Conservation (phyloP, 1,140 invertebrate genomes). For the Geopemphigus sp. region DNA sequence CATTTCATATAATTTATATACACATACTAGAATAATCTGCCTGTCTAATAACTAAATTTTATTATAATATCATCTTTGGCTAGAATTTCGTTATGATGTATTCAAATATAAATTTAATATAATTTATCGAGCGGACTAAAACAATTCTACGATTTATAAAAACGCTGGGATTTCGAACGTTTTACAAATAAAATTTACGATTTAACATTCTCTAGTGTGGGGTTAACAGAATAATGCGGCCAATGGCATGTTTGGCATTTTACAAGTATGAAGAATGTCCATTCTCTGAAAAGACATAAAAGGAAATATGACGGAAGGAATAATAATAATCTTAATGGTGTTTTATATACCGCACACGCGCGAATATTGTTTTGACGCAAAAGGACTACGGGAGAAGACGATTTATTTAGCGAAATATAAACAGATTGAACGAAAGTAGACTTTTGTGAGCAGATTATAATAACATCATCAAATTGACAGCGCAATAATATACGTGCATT, state of each 20-base stretch:
- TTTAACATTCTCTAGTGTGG: background rate
- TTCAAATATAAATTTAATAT: no score
- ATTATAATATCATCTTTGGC: no score
- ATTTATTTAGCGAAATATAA: background rate
- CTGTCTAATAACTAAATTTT: no score
- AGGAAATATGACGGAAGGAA: conserved; percentile 13
- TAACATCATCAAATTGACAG: background rate
- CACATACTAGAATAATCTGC: no score
- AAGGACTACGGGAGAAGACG: background rate
- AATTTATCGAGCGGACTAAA: no score
- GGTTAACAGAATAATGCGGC: background rate
- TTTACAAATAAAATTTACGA: conserved; percentile 8
- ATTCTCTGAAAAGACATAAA: conserved; percentile 3
- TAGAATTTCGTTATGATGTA: no score
- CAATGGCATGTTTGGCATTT: conserved; percentile 28
- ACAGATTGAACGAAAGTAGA: background rate
- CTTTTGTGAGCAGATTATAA: no score
- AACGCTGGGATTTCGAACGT: background rate
- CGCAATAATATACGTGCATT: background rate
- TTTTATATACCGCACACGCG: background rate
- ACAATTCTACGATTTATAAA: background rate
- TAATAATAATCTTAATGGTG: conserved; percentile 13
- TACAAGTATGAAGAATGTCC: conserved; percentile 30
- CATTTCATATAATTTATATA: no score
- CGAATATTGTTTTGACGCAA: background rate